A percentile compares a stretch with the other conserved stretches of the same genome.
Evolutionary conservation across 2,113 vertebrate species (phyloP).

Genomic region (Eolophus roseicapilla): DNA sequence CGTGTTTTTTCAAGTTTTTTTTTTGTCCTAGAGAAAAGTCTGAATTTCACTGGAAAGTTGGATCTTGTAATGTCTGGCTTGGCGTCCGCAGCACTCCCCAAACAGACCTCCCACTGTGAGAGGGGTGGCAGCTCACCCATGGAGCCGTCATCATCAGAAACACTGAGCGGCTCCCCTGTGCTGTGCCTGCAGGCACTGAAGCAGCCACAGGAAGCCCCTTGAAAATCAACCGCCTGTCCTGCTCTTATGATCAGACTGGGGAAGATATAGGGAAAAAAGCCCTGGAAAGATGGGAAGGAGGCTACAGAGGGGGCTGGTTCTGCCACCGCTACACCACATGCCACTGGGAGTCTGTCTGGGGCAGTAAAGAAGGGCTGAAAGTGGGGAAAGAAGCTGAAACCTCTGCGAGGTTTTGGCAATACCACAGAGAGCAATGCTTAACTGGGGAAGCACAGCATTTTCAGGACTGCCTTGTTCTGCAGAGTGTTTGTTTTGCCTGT

Average conservation of each 20-base stretch:
- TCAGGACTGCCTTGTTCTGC: neutral
- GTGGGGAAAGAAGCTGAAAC: neutral
- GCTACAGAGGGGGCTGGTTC: neutral
- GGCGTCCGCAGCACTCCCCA: constrained; percentile 31
- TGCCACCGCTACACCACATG: neutral
- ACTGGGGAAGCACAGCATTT: neutral
- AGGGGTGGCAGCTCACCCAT: constrained; percentile 25
- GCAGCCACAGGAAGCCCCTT: neutral
- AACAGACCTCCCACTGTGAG: constrained; percentile 58
- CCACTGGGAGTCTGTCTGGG: neutral
- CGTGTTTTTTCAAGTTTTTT: constrained; percentile 65
- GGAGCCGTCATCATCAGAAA: constrained; percentile 4
- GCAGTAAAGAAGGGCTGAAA: neutral
- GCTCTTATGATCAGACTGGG: neutral
- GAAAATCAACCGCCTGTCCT: neutral
- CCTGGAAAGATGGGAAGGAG: neutral
- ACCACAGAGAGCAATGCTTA: neutral
- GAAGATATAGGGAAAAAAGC: neutral
- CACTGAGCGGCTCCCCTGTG: neutral
- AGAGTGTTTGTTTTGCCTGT: neutral
- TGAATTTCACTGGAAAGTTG: constrained; percentile 76
- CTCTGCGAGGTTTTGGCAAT: neutral
- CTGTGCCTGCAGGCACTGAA: neutral
- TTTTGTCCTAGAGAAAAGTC: constrained; percentile 66
- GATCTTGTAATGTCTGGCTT: constrained; percentile 67